Evolutionary conservation across 2,888 invertebrate species (phyloP), one percentile per base, ranked within the genome.

Genomic region (Melitaea athalia): DNA sequence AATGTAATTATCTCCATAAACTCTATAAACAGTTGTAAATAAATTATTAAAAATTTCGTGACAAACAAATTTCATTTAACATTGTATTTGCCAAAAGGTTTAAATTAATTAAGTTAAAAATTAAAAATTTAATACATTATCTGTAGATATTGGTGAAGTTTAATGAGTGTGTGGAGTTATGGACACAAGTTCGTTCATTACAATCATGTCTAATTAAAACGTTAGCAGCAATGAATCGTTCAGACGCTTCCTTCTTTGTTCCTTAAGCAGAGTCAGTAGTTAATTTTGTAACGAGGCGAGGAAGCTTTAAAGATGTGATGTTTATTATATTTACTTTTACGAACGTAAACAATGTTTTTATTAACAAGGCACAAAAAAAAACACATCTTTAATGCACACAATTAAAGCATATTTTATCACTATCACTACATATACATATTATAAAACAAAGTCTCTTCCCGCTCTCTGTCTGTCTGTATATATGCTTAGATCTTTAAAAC

Each of bases 181-280:
- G 72, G 76, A 74, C 77, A 67, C 72, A 24, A 24, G 77, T 80
- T 79, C 77, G 77, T 80, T 79, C 77, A 80, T 81, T 82, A 81
- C 77, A 72, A 77, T 75, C 70, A 71, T 76, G 77, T 81, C 77
- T 85, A 86, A 88, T 89, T 86, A 86, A 84, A 83, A 82, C 73
- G 78, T 80, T 79, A 80, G 79, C 79, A 77, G 80, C 78, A 76
- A 83, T 80, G 78, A 85, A 85, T 84, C 83, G 84, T 81, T 79
- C 77, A 81, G 80, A 77, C 80, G 80, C 84, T 84, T 87, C 85
- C 85, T 85, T 84, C 82, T 88, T 85, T 82, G 82, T 79, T 79
- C 78, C 79, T 73, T 74, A 70, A 68, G 55, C 71, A 72, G 38
- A 38, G 74, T 74, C 76, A 68, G 61, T 64, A 73, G 76, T 76